Evolutionary conservation across 2,888 invertebrate species (phyloP), one percentile per base, ranked within the genome.

Genomic region (Oligia strigilis): DNA sequence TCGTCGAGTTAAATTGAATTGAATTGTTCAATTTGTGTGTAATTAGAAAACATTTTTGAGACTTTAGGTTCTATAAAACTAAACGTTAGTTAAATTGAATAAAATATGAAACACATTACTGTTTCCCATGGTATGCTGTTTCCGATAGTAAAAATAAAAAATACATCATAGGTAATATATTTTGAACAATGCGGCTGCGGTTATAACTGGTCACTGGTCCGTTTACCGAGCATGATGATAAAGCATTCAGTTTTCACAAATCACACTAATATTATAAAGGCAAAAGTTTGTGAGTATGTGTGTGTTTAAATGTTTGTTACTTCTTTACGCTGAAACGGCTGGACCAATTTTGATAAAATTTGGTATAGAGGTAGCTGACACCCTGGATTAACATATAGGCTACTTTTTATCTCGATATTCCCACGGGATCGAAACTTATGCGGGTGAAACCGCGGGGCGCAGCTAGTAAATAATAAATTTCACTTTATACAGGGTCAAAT

Each of bases 221-320:
- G 29, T 60, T 40, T 77, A 23, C 40, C 23, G 19, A 80, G 66
- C 73, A 66, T 72, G 65, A 81, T 70, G 17, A 43, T 71, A 65
- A 23, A 29, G n/a, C 17, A 79, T 67, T 78, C 40, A 17, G n/a
- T 43, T 70, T 80, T 14, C 1, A 64, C 52, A 69, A 79, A 36
- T 29, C 29, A 29, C 29, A 29, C 29, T 29, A 29, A 29, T 29
- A 29, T 29, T 29, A 29, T 29, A 29, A 29, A 29, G 29, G 29
- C 29, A 1, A 29, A 29, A 29, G 29, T 29, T 29, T 29, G 29
- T 29, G 29, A 29, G 29, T 29, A 1, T 29, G 29, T 29, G 29
- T 29, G 29, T 29, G 29, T 29, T 29, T 29, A 29, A 1, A 29
- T 29, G 29, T 29, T 29, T 29, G 29, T 29, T 29, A 29, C 29